Conservation (phyloP, 1,140 invertebrate genomes). For the Zelostemma sp. region DNA sequence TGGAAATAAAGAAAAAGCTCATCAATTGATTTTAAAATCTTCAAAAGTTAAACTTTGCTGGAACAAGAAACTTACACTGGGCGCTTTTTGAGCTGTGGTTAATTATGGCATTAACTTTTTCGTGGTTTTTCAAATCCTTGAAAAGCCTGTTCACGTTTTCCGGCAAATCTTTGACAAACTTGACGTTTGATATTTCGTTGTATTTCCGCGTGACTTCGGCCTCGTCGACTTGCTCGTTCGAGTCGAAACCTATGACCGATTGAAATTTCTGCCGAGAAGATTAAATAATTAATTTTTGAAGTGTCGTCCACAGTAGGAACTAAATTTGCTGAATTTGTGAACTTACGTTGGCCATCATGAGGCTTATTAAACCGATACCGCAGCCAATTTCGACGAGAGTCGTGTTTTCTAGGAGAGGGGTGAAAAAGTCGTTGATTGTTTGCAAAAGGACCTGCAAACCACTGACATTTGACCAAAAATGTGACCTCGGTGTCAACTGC, state of each 20-base stretch:
- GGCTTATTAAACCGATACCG: conserved; percentile 62
- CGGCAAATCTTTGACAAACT: conserved; percentile 60
- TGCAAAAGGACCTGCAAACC: conserved; percentile 61
- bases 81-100: conserved; percentile 61
- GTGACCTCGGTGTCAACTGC: conserved; percentile 62
- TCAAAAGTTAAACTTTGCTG: too few species aligned
- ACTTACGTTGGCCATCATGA: conserved; percentile 62
- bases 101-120: conserved; percentile 57
- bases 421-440: conserved; percentile 56
- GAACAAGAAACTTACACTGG: conserved; percentile 55
- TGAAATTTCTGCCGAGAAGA: conserved; percentile 61
- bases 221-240: conserved; percentile 62
- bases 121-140: conserved; percentile 40
- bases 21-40: neutral
- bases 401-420: conserved; percentile 48
- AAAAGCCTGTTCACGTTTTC: conserved; percentile 49
- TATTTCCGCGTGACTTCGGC: conserved; percentile 61
- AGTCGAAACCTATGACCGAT: conserved; percentile 63
- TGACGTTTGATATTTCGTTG: conserved; percentile 62
- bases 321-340: too few species aligned
- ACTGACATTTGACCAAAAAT: conserved; percentile 61
- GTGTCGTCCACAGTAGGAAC: too few species aligned
- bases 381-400: conserved; percentile 65
- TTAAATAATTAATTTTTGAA: too few species aligned
- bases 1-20: conserved; percentile 39